Evolutionary conservation across 2,113 vertebrate species (phyloP).

Genomic region (Xerus inauris): DNA sequence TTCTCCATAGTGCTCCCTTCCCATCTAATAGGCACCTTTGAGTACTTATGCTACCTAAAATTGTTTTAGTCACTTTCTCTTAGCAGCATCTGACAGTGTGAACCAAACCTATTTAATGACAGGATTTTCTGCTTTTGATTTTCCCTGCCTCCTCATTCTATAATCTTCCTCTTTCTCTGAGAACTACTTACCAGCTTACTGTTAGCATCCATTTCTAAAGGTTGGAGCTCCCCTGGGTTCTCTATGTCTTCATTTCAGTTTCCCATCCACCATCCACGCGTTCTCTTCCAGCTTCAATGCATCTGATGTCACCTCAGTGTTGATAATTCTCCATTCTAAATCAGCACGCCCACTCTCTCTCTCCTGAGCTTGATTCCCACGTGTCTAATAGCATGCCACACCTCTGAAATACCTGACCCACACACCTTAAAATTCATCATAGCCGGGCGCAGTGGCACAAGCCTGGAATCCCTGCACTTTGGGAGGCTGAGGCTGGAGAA

Average conservation of each 20-base stretch:
- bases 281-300: background rate
- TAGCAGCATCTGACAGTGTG: background rate
- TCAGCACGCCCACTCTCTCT: background rate
- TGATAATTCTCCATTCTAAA: too few species aligned
- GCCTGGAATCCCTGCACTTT: too few species aligned
- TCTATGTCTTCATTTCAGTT: background rate
- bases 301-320: fast-evolving
- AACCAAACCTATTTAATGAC: background rate
- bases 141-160: background rate
- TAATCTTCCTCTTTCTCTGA: background rate
- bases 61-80: background rate
- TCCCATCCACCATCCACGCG: too few species aligned
- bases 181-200: background rate
- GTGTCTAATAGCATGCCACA: background rate
- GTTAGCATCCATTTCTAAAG: background rate
- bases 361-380: background rate
- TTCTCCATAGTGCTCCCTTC: background rate
- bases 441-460: too few species aligned
- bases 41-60: background rate
- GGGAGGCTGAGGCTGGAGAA: too few species aligned
- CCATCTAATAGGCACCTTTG: background rate
- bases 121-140: background rate
- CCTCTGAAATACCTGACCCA: background rate
- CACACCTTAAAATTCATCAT: background rate
- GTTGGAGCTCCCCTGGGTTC: background rate